phyloP scores from a whole-genome alignment of 2,797 vertebrate genomes.

The Malacoctenus gilli region DNA sequence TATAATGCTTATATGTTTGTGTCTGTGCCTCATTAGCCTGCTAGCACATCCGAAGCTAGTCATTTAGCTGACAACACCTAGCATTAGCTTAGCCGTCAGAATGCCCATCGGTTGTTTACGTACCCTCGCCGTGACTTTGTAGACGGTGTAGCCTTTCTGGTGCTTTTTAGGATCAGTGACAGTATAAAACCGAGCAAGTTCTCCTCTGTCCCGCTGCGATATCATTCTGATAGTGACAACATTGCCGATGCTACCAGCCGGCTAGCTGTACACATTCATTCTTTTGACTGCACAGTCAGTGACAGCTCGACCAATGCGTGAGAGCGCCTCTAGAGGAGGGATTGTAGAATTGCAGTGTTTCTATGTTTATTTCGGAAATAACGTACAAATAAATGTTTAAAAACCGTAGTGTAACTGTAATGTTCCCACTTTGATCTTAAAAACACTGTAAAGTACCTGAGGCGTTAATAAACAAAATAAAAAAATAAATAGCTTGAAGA shows the following conservation, averaged over 20 bases:
- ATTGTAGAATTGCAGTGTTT: too few species aligned
- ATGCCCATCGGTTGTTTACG: constrained; percentile 64
- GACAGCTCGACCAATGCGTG: background rate
- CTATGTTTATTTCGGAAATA: too few species aligned
- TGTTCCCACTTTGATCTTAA: too few species aligned
- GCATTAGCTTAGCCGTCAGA: constrained; percentile 43
- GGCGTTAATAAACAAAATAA: too few species aligned
- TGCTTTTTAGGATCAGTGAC: constrained; percentile 94
- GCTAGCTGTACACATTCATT: constrained; percentile 70
- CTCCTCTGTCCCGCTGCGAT: constrained; percentile 88
- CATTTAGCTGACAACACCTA: constrained; percentile 52
- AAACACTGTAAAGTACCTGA: too few species aligned
- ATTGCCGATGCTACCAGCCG: constrained; percentile 73
- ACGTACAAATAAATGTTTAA: too few species aligned
- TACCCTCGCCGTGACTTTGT: constrained; percentile 97
- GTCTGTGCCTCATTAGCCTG: constrained; percentile 38
- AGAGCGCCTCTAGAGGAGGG: constrained; percentile 11
- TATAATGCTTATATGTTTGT: constrained; percentile 13
- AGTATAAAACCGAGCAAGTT: constrained; percentile 96
- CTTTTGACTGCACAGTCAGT: constrained; percentile 28
- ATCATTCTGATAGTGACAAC: constrained; percentile 87
- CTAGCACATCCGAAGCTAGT: constrained; percentile 29
- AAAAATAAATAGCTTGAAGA: too few species aligned
- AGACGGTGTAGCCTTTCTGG: constrained; percentile 92
- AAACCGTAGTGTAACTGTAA: too few species aligned